Evolutionary conservation across 2,888 invertebrate species (phyloP).

Genomic region (Chrysina gloriosa): DNA sequence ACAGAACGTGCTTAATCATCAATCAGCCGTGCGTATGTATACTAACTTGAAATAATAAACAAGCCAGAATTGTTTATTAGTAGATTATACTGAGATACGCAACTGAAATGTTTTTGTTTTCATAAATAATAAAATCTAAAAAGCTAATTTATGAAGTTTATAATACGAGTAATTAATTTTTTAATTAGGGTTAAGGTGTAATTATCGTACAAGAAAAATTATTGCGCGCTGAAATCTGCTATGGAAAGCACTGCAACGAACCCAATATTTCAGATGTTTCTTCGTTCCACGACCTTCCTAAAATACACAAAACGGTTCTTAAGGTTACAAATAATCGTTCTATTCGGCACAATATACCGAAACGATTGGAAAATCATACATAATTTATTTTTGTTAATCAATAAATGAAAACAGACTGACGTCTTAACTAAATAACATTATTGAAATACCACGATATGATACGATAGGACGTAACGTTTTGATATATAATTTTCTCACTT

Average conservation of each 20-base stretch:
- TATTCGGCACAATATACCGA: too few relatives aligned
- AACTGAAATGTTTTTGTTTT: conserved; percentile 15
- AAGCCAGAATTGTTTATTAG: conserved; percentile 7
- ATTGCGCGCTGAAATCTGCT: conserved; percentile 5
- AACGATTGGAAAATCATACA: too few relatives aligned
- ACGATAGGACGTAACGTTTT: too few relatives aligned
- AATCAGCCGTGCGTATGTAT: conserved; percentile 8
- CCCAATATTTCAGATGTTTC: background rate
- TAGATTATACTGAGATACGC: background rate
- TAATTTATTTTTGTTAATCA: too few relatives aligned
- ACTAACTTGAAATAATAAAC: conserved; percentile 18
- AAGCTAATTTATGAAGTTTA: conserved; percentile 3
- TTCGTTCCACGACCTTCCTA: background rate
- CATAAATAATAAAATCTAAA: background rate
- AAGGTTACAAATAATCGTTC: background rate
- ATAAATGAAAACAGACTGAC: too few relatives aligned
- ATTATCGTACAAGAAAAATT: background rate
- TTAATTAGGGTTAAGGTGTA: background rate
- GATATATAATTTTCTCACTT: too few relatives aligned
- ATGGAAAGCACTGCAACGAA: background rate
- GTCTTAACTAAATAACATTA: too few relatives aligned
- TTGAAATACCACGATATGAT: too few relatives aligned
- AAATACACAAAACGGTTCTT: conserved; percentile 5
- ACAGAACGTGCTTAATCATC: conserved; percentile 22
- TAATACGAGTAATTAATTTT: background rate